Evolutionary conservation across 1,140 invertebrate species (phyloP), one percentile per base, ranked within the genome.

Genomic region (Ceratina calcarata): DNA sequence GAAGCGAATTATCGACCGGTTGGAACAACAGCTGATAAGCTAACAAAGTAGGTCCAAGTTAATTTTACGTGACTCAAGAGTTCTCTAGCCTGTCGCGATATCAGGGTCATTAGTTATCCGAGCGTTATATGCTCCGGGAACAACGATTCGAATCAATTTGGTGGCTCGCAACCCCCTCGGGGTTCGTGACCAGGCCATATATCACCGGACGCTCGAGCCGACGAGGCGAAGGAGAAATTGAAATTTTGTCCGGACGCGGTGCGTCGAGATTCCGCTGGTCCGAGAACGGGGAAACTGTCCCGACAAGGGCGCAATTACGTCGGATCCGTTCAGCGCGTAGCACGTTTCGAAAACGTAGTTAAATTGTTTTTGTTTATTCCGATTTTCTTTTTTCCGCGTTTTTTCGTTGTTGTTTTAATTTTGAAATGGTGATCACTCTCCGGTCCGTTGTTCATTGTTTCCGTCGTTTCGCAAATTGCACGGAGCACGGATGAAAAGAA

Each of bases 141-240:
- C 37, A 82, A 87, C 86, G 84, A 86, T 88, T 87, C 84, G 80
- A 88, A 88, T 88, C 86, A 88, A 88, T 88, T 88, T 86, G 74
- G 79, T 81, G 82, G 79, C 78, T 80, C 75, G 79, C 77, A 84
- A 82, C 72, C 84, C 67, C 65, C 55, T 49, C 82, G 82, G 79
- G 68, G 84, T 78, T n/a, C 60, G 32, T 66, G 70, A 49, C 66
- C n/a, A 66, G 45, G 82, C 78, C 86, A 87, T 88, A 87, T 82
- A 87, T 88, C 87, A 87, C 81, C 18, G 74, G 76, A 24, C 60
- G 37, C 49, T 51, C 32, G 82, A 73, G 67, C 76, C 37, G 82
- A 70, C 78, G 64, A 62, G 32, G 53, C 53, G 20, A 55, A 12
- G n/a, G 60, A 65, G 61, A 51, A 45, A 65, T 24, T 18, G 55